Conservation (phyloP, 1,140 invertebrate species). For the Bombus difficillimus region DNA sequence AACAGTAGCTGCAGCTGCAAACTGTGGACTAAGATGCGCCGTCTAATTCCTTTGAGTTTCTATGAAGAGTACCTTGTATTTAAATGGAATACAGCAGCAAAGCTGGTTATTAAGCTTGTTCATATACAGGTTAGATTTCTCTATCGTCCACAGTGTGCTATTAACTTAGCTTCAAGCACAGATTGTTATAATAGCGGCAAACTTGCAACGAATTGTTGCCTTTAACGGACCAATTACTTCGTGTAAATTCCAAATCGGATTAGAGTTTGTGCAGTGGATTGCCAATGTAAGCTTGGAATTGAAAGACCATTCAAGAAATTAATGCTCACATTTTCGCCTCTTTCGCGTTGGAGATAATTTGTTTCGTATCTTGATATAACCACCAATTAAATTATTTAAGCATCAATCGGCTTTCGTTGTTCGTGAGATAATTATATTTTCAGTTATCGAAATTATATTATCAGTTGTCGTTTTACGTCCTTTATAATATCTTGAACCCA, state of each 20-base stretch:
- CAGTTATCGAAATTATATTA: too few relatives aligned
- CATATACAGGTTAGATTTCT: conserved; percentile 24
- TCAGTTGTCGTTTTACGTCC: too few relatives aligned
- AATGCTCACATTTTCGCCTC: too few relatives aligned
- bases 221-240: not conserved
- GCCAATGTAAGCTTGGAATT: not conserved
- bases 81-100: conserved; percentile 33
- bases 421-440: too few relatives aligned
- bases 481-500: too few relatives aligned
- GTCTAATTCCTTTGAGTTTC: conserved; percentile 38
- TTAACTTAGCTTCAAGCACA: not conserved
- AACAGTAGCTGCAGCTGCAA: not conserved
- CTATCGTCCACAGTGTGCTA: not conserved
- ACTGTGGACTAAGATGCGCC: not conserved
- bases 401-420: too few relatives aligned
- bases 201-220: conserved; percentile 12
- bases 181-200: not conserved
- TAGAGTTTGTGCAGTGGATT: not conserved
- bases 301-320: not conserved
- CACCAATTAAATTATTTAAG: too few relatives aligned
- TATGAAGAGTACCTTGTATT: conserved; percentile 5
- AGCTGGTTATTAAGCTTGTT: conserved; percentile 48
- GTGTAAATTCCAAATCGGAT: conserved; percentile 12
- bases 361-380: too few relatives aligned
- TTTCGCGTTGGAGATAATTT: too few relatives aligned